Evolutionary conservation across 2,888 invertebrate species (phyloP), one percentile per base, ranked within the genome.

Genomic region (Eledona agricola): DNA sequence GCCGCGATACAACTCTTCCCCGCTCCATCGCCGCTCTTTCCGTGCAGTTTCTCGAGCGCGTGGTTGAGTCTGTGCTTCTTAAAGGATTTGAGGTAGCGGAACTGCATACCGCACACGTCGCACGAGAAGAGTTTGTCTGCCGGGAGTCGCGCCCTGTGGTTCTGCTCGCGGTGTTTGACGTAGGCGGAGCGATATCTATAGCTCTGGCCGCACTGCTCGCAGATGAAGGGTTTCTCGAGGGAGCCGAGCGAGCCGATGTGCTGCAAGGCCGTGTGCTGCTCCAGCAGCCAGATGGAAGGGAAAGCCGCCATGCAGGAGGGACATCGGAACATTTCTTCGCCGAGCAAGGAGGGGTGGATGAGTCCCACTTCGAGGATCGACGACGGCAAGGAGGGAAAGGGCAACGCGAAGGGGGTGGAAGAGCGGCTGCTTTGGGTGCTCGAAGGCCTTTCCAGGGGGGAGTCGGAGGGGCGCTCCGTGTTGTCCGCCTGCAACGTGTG

Each of bases 61-160:
- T 93, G 93, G 69, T 93, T 93, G 47, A 93, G 81, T 12, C 93
- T 84, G 71, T 93, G 93, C 74, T 93, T 93, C 74, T 92, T 92
- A 76, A 93, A 93, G 0, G 92, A 93, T 70, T 93, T 93, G 34
- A 93, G 81, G 74, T 93, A 93, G 59, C 92, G 46, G 45, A 93
- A 93, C 73, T 93, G 93, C 93, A 93, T 93, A 53, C 93, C 93
- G 74, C 93, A 93, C 1, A 93, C 91, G 71, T 93, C 93, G 72
- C 93, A 93, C 10, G 92, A 92, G 77, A 93, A 93, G 9, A 93
- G 82, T 74, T 93, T 93, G 74, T 93, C 93, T 13, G 93, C 93
- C 1, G 93, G 93, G 28, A 93, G 79, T 9, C 92, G 81, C 1
- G 93, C 92, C 10, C 92, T 85, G 71, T 93, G 93, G 72, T 93